Evolutionary conservation across 2,888 invertebrate genomes (phyloP), one percentile per base, ranked within the genome.

Genomic region (Temnothorax rugatulus): DNA sequence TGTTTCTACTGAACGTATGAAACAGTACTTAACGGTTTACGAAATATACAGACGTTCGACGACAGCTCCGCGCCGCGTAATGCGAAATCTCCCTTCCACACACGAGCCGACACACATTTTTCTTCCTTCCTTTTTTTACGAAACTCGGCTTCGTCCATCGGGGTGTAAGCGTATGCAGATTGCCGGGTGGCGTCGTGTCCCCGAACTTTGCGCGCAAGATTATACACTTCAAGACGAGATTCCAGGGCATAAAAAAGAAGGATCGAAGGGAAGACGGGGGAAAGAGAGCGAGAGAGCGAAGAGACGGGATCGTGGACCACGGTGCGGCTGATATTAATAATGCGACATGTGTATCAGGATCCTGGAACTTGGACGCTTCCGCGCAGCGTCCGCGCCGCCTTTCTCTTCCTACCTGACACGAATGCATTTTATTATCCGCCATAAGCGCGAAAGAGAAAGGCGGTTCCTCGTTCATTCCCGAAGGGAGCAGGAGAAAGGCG

Each of bases 111-210:
- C 44, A 44, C 57, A 76, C 50, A 21, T 38, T 54, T 57, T 18
- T 57, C 59, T 50, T 29, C 68, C 52, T 84, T 38, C 21, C 86
- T 88, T 69, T 79, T 89, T 86, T 85, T 86, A 9, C 75, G 61
- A 61, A 47, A 54, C 38, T 64, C 38, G 63, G 54, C 63, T 84
- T 88, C 66, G 79, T 64, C 50, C 83, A 83, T 87, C 84, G 73
- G 66, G 34, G 69, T 73, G 86, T 92, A 93, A 93, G 90, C 90
- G 84, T 92, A 93, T 93, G 93, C 91, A 93, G 93, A 93, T 93
- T 93, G 89, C 91, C 87, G 92, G 90, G 88, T 92, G 91, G 91
- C 89, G 90, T 89, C 91, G 90, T 92, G 92, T 93, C 92, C 90
- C 92, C 92, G 89, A 93, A 92, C 90, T 92, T 92, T 84, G 90